Base-by-base conservation (phyloP, 1,140 invertebrate genomes). In the Eumeta japonica region DNA sequence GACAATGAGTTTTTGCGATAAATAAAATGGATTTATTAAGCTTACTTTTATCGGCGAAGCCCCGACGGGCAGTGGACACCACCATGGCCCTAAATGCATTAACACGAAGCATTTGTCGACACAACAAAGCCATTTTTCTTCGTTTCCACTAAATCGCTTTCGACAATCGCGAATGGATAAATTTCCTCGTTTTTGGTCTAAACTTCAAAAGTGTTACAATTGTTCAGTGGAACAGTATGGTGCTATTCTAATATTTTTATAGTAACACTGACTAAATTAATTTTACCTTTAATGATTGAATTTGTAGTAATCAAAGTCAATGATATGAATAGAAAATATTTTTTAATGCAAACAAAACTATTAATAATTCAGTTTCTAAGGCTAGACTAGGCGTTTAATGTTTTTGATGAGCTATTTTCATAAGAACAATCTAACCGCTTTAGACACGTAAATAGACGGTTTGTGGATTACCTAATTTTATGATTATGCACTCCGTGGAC, bases 41-140 rank as follows among this genome's bases (percentile, higher is more conserved):
- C 72, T 76, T 66, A 76, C 72, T 73, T 72, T 61, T 72, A 41
- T 76, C 70, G 37, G 65, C 63, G 58, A 61, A 76, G 56, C 70
- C 70, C 44, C 73, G 55, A 40, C 64, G 54, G 36, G 57, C 61
- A 16, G 63, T 53, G 20, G 58, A 55, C 37, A 71, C 49, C 37
- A 74, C 42, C 43, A 63, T 61, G 62, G 62, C 64, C 57, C 58
- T 63, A 41, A 64, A 46, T 45, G 65, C 58, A 65, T 72, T 68
- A 63, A 43, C 63, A 28, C 68, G 60, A 43, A 71, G 37, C 61
- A 76, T 68, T 70, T 74, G 68, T 58, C 70, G 71, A 57, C 73
- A 76, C 55, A 76, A 56, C 41, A 68, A 67, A 50, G 73, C 73
- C 73, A 76, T 76, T 70, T 55, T 58, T 54, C 44, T 60, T 55